Evolutionary conservation across 2,888 invertebrate species (phyloP).

Genomic region (Hofmannophila pseudospretella): DNA sequence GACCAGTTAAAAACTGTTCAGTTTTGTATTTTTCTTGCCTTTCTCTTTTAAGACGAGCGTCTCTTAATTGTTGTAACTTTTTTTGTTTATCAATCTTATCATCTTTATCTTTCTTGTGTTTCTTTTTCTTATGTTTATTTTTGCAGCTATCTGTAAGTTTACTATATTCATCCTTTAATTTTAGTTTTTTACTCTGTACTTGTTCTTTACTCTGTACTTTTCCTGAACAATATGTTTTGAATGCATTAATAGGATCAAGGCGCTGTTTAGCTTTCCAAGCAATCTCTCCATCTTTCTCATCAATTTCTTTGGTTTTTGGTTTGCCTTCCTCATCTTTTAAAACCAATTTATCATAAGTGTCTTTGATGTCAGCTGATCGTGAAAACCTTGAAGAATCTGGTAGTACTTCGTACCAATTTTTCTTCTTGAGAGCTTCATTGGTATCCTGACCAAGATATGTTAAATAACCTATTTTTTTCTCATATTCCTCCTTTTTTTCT

Average conservation of each 20-base stretch:
- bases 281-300: slow-evolving; percentile 78
- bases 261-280: slow-evolving; percentile 81
- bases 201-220: slow-evolving; percentile 5
- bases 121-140: slow-evolving; percentile 17
- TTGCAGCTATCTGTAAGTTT: slow-evolving; percentile 10
- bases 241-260: slow-evolving; percentile 85
- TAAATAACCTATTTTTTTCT: slow-evolving; percentile 97
- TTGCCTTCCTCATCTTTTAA: slow-evolving; percentile 66
- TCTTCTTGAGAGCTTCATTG: slow-evolving; percentile 89
- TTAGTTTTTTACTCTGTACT: too few species aligned
- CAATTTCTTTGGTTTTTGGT: slow-evolving; percentile 40
- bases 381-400: slow-evolving; percentile 74
- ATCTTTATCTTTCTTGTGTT: slow-evolving; percentile 21
- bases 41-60: slow-evolving; percentile 89
- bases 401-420: slow-evolving; percentile 92
- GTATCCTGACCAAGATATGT: slow-evolving; percentile 97
- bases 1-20: slow-evolving; percentile 83
- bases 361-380: slow-evolving; percentile 49
- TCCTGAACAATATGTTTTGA: slow-evolving; percentile 73
- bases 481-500: slow-evolving; percentile 96
- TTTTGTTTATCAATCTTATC: slow-evolving; percentile 39
- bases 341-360: slow-evolving; percentile 66
- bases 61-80: slow-evolving; percentile 82
- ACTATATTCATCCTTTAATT: slow-evolving; percentile 20
- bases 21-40: slow-evolving; percentile 84